phyloP scores from a whole-genome alignment of 2,113 vertebrate genomes.

The Eublepharis macularius region DNA sequence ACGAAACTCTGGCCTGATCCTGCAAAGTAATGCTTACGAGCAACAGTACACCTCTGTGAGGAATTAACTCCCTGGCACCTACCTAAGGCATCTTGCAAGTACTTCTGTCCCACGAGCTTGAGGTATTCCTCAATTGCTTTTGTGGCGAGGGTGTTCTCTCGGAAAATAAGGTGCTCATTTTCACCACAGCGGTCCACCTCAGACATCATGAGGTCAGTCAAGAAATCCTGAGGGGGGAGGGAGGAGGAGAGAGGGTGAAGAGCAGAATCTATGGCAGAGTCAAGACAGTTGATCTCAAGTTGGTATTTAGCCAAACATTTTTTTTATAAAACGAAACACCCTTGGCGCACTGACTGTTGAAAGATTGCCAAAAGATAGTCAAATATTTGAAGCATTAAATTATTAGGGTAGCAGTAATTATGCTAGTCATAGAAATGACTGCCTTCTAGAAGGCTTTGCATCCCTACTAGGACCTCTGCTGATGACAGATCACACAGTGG shows the following conservation, averaged over 20 bases:
- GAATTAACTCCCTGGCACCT: conserved; percentile 53
- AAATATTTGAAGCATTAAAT: not conserved
- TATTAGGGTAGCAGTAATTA: not conserved
- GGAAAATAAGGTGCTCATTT: conserved; percentile 98
- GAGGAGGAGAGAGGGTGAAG: conserved; percentile 43
- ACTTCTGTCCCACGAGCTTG: conserved; percentile 98
- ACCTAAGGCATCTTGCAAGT: conserved; percentile 97
- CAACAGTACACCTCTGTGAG: too few relatives aligned
- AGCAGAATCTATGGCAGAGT: not conserved
- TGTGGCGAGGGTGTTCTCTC: conserved; percentile 96
- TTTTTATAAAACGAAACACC: not conserved
- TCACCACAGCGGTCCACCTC: conserved; percentile 98
- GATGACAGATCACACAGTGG: too few relatives aligned
- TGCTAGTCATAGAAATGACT: not conserved
- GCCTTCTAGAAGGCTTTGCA: not conserved
- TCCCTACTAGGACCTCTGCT: not conserved
- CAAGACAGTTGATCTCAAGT: not conserved
- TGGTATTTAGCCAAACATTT: not conserved
- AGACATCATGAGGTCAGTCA: conserved; percentile 99
- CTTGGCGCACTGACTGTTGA: not conserved
- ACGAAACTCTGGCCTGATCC: not conserved
- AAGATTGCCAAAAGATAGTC: not conserved
- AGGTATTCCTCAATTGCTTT: conserved; percentile 99
- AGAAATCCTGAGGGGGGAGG: conserved; percentile 87
- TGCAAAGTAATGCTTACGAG: too few relatives aligned